Conservation (phyloP, 1,140 invertebrate genomes). For the Atta colombica region DNA sequence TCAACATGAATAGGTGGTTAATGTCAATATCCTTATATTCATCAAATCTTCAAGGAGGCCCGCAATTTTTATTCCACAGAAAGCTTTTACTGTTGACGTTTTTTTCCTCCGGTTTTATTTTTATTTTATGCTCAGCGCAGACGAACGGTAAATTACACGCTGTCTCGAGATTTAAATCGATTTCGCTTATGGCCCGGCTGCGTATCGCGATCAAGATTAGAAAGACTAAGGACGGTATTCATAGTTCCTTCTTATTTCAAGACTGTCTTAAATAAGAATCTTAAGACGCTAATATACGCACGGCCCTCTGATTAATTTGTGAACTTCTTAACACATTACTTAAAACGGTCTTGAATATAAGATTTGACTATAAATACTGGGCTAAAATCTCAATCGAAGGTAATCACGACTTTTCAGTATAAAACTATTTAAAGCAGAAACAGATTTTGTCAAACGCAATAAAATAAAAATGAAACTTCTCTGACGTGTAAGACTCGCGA, state of each 20-base stretch:
- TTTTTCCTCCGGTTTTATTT: not conserved
- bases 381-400: not conserved
- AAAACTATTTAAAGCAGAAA: not conserved
- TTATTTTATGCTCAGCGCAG: constrained; percentile 13
- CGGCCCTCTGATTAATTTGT: too few relatives aligned
- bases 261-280: too few relatives aligned
- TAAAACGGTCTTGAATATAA: too few relatives aligned
- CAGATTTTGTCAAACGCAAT: not conserved
- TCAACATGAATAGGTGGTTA: not conserved
- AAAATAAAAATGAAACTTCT: constrained; percentile 9
- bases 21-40: constrained; percentile 10
- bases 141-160: constrained; percentile 38
- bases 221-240: too few relatives aligned
- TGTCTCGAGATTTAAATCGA: constrained; percentile 48
- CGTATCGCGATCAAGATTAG: constrained; percentile 44
- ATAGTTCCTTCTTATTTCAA: too few relatives aligned
- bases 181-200: constrained; percentile 37
- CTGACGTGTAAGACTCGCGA: not conserved
- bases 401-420: not conserved
- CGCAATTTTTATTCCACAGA: not conserved
- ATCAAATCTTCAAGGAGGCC: not conserved
- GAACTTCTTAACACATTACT: too few relatives aligned
- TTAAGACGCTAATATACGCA: too few relatives aligned
- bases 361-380: too few relatives aligned
- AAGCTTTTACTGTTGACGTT: not conserved